Base-by-base conservation (phyloP, 2,888 invertebrate genomes). In the Dromius quadrimaculatus region DNA sequence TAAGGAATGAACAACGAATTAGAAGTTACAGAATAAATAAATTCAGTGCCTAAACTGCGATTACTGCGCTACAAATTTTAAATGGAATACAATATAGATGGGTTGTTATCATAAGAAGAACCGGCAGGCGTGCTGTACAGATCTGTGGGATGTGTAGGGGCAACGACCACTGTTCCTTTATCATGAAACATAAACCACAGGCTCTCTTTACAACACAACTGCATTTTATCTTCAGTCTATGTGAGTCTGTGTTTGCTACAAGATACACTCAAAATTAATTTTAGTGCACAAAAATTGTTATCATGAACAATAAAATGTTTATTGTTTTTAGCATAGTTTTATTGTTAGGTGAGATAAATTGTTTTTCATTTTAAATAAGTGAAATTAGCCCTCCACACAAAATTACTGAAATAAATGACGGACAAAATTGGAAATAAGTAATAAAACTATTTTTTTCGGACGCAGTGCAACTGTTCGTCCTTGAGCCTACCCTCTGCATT, bases 91-190 rank as follows among this genome's bases (percentile, higher is more conserved):
- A 62, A 20, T 41, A 32, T 41, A 28, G 32, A 19, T 38, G 38
- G 13, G 13, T 50, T 50, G 61, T 61, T 61, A 41, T 61, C 38
- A 22, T 22, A 19, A 13, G 38, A 59, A 59, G 57, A 34, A 54
- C 34, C 32, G 28, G 13, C 45, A 45, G 43, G 8, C 19, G 17
- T 45, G 13, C 17, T 17, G 11, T 45, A 45, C 36, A 11, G 36
- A 36, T n/a, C 50, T 54, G 50, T 54, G 50, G 63, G 41, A 45
- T n/a, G 32, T 5, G 11, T 22, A 54, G 38, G 68, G 68, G 59
- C 68, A 68, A 68, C 68, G 68, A 68, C 68, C 68, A 68, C 68
- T 38, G 32, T 17, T 59, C 41, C 20, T 68, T 68, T 68, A 68
- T 68, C 68, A 28, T 17, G 62, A 41, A 64, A 64, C 36, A 47